Evolutionary conservation across 2,888 invertebrate genomes (phyloP), one percentile per base, ranked within the genome.

Genomic region (Rhagonycha fulva): DNA sequence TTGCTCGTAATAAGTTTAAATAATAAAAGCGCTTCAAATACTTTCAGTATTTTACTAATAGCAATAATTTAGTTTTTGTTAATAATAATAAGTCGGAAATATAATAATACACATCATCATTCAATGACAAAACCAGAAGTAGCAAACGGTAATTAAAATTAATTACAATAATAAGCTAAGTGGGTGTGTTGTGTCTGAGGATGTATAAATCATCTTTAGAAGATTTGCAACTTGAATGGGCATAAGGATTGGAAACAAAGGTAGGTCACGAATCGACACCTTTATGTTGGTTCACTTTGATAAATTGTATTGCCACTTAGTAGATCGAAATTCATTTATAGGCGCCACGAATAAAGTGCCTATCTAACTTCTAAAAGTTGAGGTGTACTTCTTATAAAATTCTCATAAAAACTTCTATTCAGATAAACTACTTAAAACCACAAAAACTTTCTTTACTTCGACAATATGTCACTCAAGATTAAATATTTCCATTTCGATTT

Each of bases 181-280:
- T 74, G 74, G 70, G 67, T 74, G 70, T 74, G 70, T 67, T 62
- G 68, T 71, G 71, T 68, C 62, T 62, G 61, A 67, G 75, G 71
- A 75, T 75, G 68, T 62, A 67, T 71, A 71, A 75, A 62, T 32
- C 68, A 30, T 70, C 26, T n/a, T 62, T 62, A 60, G 62, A 60
- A 62, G 14, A 60, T 28, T 62, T 23, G 26, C 28, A 62, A 74
- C 60, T 23, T 66, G 69, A 61, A 76, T 72, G 76, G 76, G 72
- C 76, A 71, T 76, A 72, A 76, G 69, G n/a, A 32, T 47, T 68
- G 70, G 69, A 68, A 76, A 62, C 68, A 76, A 75, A 76, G 76
- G 72, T 72, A 76, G 76, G 76, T 76, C 72, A 76, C 69, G 23
- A 63, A 63, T 63, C 63, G 63, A 23, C 63, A 63, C 63, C 63